Conservation (phyloP, 2,797 vertebrate genomes). For the Alca torda region DNA sequence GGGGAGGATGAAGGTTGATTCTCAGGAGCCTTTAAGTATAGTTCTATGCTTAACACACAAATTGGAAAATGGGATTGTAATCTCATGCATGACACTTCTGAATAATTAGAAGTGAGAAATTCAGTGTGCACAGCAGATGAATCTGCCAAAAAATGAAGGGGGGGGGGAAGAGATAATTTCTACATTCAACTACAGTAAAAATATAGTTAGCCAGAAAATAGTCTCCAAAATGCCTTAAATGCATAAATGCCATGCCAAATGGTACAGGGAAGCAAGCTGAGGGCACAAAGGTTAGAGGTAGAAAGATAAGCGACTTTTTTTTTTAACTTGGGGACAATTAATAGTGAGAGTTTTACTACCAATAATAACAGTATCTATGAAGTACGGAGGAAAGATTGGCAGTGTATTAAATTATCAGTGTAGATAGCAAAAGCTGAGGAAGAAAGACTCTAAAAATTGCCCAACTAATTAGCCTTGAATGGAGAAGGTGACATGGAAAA, state of each 20-base stretch:
- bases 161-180: background rate
- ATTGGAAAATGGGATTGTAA: constrained; percentile 45
- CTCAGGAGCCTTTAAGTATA: background rate
- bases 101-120: constrained; percentile 44
- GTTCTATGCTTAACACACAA: background rate
- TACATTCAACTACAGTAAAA: background rate
- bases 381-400: background rate
- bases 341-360: background rate
- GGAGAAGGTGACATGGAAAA: background rate
- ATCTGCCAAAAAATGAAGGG: background rate
- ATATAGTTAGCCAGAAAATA: background rate
- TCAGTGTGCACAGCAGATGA: background rate
- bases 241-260: background rate
- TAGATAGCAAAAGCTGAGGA: background rate
- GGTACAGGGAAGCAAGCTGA: background rate
- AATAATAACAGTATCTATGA: background rate
- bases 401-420: background rate
- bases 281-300: background rate
- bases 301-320: background rate
- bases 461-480: background rate
- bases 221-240: background rate
- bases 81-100: background rate
- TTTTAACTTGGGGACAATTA: background rate
- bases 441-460: background rate
- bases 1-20: background rate